A percentile compares a stretch with the other conserved stretches of the same genome.
Evolutionary conservation across 2,113 vertebrate species (phyloP).

Genomic region (Strix aluco): DNA sequence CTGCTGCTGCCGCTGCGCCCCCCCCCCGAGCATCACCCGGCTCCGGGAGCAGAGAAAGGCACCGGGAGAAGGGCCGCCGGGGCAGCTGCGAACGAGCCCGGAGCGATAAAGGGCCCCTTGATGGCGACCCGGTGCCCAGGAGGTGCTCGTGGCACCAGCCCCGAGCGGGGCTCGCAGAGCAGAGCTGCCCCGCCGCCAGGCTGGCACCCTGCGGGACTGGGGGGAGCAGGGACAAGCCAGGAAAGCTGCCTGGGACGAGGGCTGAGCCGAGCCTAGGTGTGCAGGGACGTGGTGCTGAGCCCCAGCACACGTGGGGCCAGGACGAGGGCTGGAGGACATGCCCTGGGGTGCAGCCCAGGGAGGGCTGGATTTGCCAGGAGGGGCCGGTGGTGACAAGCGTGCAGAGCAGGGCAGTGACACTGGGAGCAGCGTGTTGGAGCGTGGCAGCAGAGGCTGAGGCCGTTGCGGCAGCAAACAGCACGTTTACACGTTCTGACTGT

Average conservation of each 20-base stretch:
- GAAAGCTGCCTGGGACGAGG: background rate
- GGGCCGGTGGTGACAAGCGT: background rate
- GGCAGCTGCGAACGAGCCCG: background rate
- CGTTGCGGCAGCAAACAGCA: fast-evolving
- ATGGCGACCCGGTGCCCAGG: no score
- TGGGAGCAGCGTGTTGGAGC: background rate
- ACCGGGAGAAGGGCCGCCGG: background rate
- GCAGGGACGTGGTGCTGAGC: background rate
- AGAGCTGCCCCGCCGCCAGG: no score
- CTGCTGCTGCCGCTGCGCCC: background rate
- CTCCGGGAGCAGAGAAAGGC: no score
- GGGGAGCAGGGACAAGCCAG: background rate
- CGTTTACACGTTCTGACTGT: fast-evolving
- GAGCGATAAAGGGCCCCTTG: no score
- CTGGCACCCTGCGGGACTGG: fast-evolving
- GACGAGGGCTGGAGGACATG: background rate
- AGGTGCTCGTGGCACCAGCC: background rate
- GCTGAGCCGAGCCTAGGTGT: background rate
- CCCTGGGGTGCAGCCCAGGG: background rate
- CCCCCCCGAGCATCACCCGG: no score
- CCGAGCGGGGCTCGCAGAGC: no score
- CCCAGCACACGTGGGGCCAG: background rate
- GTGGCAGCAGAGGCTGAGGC: background rate
- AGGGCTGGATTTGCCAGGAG: background rate
- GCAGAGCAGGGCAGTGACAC: background rate